Base-by-base conservation (phyloP, 1,140 invertebrate species). In the Zaprionus inermis region DNA sequence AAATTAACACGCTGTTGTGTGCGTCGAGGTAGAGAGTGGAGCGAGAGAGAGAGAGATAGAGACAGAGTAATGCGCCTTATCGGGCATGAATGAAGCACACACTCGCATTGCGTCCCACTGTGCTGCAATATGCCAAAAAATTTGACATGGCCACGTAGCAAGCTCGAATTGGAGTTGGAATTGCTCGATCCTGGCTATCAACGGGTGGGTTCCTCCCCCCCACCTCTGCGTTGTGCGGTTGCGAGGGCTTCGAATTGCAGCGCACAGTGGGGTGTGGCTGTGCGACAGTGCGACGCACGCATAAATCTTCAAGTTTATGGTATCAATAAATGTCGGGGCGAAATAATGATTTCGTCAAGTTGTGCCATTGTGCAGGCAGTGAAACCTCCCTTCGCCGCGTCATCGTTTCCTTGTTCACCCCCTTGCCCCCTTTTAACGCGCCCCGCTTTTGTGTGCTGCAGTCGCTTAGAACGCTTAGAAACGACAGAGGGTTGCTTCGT, bases 321-420 rank as follows among this genome's bases (percentile, higher is more conserved):
- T 80, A 89, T 89, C 84, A 90, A 89, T 89, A 89, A 89, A 89
- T 90, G 84, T 89, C 84, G 80, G 69, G 56, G 84, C 84, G 66
- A 89, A 89, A 88, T 89, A 89, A 89, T 89, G 84, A 89, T 89
- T 89, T 89, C 84, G 84, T 89, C 84, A 89, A 89, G 80, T 89
- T 73, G 61, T 24, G 77, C 68, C 72, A 84, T 89, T 84, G 84
- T 89, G 80, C 83, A 83, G 65, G 32, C 3, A 74, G 54, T 16
- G 41, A 81, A 79, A 68, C 59, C 76, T 76, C 63, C 75, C 46
- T 14, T 49, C 20, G 16, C 7, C 30, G 16, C 16, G n/a, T 18
- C 41, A 46, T 11, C 71, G 12, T 20, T 24, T 14, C 20, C 11
- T 41, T 28, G 67, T 24, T 54, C 36, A 5, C 10, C 14, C 14